Base-by-base conservation (phyloP, 1,140 invertebrate species). In the Diachasma alloeum region DNA sequence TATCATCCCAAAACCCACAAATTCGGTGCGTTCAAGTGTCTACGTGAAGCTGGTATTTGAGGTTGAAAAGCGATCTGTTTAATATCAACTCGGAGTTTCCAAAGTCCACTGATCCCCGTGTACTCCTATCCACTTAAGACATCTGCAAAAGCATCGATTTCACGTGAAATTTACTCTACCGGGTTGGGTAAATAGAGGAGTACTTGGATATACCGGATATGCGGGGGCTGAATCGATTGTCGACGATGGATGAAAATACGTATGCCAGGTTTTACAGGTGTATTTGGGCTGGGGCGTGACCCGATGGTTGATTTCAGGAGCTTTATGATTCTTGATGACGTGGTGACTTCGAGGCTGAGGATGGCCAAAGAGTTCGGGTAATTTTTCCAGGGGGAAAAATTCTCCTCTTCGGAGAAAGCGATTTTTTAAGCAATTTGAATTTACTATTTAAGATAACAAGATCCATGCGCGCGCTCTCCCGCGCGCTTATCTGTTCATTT, bases 61-160 rank as follows among this genome's bases (percentile, higher is more conserved):
- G 59, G 59, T 63, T 63, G 59, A 63, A 63, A 63, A 63, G 59
- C 59, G 59, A 26, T 63, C 48, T 15, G 59, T 24, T 63, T 63
- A 63, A 31, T 63, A 63, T 63, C 59, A 63, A 31, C 59, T 63
- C 19, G 19, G 24, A 63, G 59, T 63, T 63, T 24, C 22, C 24
- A 26, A 63, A 63, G 19, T 63, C 59, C 59, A 63, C 59, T 63
- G 24, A 63, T 26, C 59, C 24, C 11, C 59, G 59, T 63, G 59
- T 63, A 63, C 24, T 63, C 22, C 24, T 26, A 63, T 63, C 59
- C 59, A 63, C 59, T 63, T 63, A 63, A 63, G 59, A 63, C 24
- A 63, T 63, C 24, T 26, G 59, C 8, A 26, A 63, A 63, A 63
- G 59, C 59, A 63, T 63, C 59, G 59, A 63, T 63, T 63, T 63